phyloP scores from a whole-genome alignment of 2,797 vertebrate species.

The Semotilus atromaculatus region DNA sequence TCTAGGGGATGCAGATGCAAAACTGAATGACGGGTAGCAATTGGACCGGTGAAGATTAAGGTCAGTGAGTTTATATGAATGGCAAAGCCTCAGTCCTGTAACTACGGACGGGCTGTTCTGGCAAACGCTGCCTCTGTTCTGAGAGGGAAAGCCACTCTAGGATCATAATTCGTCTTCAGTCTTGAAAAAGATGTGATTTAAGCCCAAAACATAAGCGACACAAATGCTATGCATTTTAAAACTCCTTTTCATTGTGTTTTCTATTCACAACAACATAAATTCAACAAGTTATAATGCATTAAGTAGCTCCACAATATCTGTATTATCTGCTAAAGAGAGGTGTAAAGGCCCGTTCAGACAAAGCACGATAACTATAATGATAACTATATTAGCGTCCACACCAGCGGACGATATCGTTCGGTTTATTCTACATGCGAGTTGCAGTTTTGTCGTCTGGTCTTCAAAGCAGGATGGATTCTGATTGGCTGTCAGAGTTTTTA shows the following conservation, averaged over 20 bases:
- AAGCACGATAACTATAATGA: no score
- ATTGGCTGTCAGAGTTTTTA: not conserved
- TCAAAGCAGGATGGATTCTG: not conserved
- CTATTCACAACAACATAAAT: not conserved
- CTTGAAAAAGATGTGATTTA: conserved; percentile 25
- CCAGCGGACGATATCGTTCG: no score
- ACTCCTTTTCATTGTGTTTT: not conserved
- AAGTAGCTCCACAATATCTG: not conserved
- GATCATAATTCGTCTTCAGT: conserved; percentile 43
- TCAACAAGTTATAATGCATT: not conserved
- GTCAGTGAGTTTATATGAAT: conserved; percentile 9
- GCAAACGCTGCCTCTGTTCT: conserved; percentile 37
- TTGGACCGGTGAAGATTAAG: not conserved
- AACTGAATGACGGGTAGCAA: not conserved
- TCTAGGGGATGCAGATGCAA: not conserved
- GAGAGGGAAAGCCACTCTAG: conserved; percentile 33
- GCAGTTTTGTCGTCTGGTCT: not conserved
- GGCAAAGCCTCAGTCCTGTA: not conserved
- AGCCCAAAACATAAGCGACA: not conserved
- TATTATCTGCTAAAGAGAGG: not conserved
- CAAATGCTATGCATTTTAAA: not conserved
- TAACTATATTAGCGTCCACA: not conserved
- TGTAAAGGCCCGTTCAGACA: no score
- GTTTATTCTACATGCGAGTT: not conserved
- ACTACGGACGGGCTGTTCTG: conserved; percentile 22